These are phyloP conservation scores for Sphenodon punctatus DNA, from an alignment of 2,797 vertebrate species.

Conservation along the genomic window DNA sequence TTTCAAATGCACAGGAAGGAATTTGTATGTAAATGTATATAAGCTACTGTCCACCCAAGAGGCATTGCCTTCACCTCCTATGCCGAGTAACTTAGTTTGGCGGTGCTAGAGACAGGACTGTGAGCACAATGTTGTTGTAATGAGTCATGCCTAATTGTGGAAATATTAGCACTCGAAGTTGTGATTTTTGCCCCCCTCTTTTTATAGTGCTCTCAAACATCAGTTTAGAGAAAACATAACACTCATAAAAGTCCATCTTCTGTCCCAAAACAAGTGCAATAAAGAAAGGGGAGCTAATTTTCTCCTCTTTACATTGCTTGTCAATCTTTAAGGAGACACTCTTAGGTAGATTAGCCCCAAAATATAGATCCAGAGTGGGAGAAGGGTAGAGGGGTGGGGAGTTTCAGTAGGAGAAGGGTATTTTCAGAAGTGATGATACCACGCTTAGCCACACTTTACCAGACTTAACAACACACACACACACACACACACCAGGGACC, in stretches of 20 bases:
- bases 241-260: not conserved
- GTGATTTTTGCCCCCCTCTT: not conserved
- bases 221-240: not conserved
- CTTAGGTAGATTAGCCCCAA: no score
- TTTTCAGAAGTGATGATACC: no score
- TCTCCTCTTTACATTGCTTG: no score
- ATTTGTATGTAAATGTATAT: not conserved
- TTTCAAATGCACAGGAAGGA: not conserved
- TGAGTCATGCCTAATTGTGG: not conserved
- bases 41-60: conserved; percentile 25
- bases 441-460: no score
- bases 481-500: no score
- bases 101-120: conserved; percentile 25
- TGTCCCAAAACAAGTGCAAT: not conserved
- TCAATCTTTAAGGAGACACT: not conserved
- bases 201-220: not conserved
- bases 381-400: no score
- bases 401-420: no score
- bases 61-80: conserved; percentile 25
- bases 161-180: not conserved
- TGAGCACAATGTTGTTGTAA: conserved; percentile 22
- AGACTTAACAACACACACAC: no score
- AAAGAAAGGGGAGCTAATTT: no score
- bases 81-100: conserved; percentile 36
- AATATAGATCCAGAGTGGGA: no score